A percentile compares a stretch with the other conserved stretches of the same genome.
Evolutionary conservation across 64 coral and sea anemone genomes (phyloP).

Genomic region (Montipora capricornis): DNA sequence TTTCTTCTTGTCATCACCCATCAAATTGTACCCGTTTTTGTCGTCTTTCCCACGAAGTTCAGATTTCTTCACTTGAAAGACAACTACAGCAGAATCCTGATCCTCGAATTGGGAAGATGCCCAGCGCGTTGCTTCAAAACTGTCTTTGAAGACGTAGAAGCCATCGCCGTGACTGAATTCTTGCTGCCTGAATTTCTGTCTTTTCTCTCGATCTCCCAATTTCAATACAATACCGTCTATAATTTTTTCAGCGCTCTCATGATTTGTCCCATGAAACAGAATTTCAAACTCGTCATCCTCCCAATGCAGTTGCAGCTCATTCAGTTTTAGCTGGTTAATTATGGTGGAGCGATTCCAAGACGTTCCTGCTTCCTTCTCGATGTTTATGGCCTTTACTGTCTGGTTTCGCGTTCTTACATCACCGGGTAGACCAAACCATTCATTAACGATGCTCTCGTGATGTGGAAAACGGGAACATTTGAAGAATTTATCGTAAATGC

Average conservation of each 20-base stretch:
- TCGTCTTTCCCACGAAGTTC: not conserved
- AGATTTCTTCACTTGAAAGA: constrained; percentile 47
- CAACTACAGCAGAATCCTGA: constrained; percentile 56
- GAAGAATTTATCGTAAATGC: not conserved
- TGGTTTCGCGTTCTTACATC: too few species aligned
- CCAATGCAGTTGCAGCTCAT: not conserved
- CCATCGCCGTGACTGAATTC: constrained; percentile 76
- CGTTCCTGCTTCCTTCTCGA: not conserved
- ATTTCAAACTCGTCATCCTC: not conserved
- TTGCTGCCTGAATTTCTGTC: not conserved
- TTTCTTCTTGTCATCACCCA: not conserved
- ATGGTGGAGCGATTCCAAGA: not conserved
- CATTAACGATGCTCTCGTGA: not conserved
- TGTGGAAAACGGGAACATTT: not conserved
- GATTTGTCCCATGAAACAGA: constrained; percentile 77
- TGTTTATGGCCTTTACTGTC: not conserved
- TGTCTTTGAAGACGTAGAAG: constrained; percentile 43
- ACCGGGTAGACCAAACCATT: not conserved
- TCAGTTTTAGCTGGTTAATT: not conserved
- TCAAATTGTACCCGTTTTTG: not conserved
- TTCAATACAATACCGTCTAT: constrained; percentile 32
- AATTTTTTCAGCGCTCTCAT: constrained; percentile 57
- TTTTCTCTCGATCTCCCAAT: not conserved
- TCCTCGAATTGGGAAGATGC: not conserved
- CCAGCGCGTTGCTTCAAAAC: constrained; percentile 27